Conservation (phyloP, 2,888 invertebrate species). For the Dolomedes plantarius region DNA sequence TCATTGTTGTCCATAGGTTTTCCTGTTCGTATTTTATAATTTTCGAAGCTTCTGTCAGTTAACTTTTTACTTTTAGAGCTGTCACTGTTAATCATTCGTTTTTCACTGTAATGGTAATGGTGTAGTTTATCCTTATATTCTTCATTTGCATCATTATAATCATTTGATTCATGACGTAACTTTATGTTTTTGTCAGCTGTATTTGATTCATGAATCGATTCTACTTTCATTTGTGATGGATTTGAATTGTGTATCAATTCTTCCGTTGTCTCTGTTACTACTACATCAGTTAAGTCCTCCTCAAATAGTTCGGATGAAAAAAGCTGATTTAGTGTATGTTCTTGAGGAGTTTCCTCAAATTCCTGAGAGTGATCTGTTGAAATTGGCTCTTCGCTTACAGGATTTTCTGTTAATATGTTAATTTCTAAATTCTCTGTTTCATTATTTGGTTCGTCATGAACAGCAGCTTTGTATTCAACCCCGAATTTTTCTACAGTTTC, state of each 20-base stretch:
- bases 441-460: not conserved
- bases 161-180: constrained; percentile 4
- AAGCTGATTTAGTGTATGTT: not conserved
- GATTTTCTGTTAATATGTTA: not conserved
- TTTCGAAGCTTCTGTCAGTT: not conserved
- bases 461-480: not conserved
- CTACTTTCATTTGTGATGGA: not conserved
- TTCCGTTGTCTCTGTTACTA: not conserved
- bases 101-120: not conserved
- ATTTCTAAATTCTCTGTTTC: not conserved
- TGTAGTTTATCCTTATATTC: not conserved
- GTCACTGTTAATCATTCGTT: constrained; percentile 16
- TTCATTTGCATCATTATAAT: constrained; percentile 22
- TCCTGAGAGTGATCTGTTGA: not conserved
- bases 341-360: not conserved
- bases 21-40: constrained; percentile 38
- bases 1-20: constrained; percentile 37
- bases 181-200: not conserved
- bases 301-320: not conserved
- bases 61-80: not conserved
- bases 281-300: not conserved
- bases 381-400: not conserved
- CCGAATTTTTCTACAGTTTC: not conserved
- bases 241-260: not conserved
- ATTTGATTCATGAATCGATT: not conserved